These are phyloP conservation scores for Brachionus rotundiformis DNA, from an alignment of 1,140 invertebrate species.

Conservation along the genomic window DNA sequence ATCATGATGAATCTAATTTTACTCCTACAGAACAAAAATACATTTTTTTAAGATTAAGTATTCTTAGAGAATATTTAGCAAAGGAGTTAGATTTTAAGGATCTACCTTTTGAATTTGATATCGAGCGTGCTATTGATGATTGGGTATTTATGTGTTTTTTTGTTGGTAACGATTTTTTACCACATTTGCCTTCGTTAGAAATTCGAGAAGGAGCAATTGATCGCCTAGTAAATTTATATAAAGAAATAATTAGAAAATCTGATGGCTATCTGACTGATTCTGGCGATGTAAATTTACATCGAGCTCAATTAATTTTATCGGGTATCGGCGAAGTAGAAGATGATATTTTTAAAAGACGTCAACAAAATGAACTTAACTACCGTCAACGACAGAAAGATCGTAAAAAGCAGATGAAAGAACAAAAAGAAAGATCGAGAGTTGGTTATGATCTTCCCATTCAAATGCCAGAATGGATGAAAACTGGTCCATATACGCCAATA, in stretches of 20 bases:
- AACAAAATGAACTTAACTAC: slow-evolving; percentile 80
- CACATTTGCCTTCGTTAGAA: slow-evolving; percentile 95
- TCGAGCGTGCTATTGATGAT: slow-evolving; percentile 75
- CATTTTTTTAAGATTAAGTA: slow-evolving; percentile 74
- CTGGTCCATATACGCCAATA: slow-evolving; percentile 17
- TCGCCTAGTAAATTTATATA: slow-evolving; percentile 87
- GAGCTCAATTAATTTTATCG: slow-evolving; percentile 88
- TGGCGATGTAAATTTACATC: slow-evolving; percentile 84
- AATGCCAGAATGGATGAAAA: slow-evolving; percentile 52
- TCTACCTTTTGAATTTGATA: slow-evolving; percentile 76
- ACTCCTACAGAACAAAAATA: slow-evolving; percentile 62
- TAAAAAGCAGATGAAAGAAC: slow-evolving; percentile 14
- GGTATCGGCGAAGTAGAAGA: slow-evolving; percentile 87
- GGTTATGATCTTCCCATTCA: slow-evolving; percentile 15
- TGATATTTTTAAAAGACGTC: slow-evolving; percentile 88
- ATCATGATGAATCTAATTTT: slow-evolving; percentile 67
- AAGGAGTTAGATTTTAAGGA: slow-evolving; percentile 83
- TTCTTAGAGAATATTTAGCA: slow-evolving; percentile 91
- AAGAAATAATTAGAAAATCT: slow-evolving; percentile 89
- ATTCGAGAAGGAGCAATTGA: slow-evolving; percentile 96
- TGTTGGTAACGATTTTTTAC: slow-evolving; percentile 98
- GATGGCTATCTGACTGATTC: slow-evolving; percentile 87
- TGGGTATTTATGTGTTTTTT: slow-evolving; percentile 99
- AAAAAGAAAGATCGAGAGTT: slow-evolving; percentile 10
- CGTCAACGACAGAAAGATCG: slow-evolving; percentile 61